These are phyloP conservation scores for Tetanocera ferruginea DNA, from an alignment of 2,888 invertebrate genomes.

Conservation along the genomic window DNA sequence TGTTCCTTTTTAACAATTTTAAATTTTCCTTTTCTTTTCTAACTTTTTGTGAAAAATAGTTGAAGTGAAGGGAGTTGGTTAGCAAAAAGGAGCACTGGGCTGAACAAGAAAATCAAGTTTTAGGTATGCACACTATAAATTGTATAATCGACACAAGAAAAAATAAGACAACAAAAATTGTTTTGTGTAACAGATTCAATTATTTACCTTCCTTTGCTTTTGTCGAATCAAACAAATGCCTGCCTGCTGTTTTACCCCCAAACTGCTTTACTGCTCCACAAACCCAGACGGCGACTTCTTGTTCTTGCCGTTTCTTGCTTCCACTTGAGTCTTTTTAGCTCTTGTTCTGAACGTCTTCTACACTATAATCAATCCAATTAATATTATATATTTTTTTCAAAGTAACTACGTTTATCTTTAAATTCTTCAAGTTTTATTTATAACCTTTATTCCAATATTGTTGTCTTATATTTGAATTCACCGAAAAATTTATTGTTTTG, in stretches of 20 bases:
- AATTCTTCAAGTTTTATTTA: background rate
- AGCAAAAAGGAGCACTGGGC: background rate
- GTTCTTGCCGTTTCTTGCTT: background rate
- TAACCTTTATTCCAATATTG: background rate
- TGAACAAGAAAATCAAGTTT: constrained; percentile 14
- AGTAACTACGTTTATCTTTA: background rate
- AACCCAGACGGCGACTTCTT: background rate
- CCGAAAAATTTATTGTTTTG: background rate
- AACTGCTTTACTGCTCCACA: too few relatives aligned
- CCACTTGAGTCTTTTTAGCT: background rate
- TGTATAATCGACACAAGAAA: background rate
- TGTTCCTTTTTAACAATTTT: background rate
- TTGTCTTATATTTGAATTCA: background rate
- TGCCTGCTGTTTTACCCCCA: background rate
- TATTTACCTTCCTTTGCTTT: background rate
- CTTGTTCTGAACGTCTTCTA: background rate
- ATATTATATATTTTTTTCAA: background rate
- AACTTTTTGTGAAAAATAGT: background rate
- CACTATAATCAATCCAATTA: background rate
- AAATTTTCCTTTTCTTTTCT: too few relatives aligned
- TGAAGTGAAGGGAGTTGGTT: background rate
- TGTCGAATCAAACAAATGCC: background rate
- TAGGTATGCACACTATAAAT: background rate
- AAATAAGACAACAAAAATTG: background rate
- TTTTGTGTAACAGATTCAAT: background rate